phyloP scores from a whole-genome alignment of 2,113 vertebrate species.

The Varanus salvator region DNA sequence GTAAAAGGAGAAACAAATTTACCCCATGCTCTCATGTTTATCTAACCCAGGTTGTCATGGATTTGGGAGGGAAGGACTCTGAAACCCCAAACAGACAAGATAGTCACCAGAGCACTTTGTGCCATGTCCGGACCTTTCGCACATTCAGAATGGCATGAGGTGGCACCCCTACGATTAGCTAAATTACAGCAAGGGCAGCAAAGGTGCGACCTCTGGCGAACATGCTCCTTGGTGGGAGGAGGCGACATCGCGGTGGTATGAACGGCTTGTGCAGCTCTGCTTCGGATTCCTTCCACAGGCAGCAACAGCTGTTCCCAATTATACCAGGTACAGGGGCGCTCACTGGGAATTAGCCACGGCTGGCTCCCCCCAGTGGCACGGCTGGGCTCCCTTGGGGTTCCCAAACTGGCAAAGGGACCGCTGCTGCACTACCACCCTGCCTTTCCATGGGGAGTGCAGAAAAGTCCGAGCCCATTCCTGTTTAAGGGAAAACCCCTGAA shows the following conservation, averaged over 20 bases:
- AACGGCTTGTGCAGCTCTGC: neutral
- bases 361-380: neutral
- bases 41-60: neutral
- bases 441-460: no score
- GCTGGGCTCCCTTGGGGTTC: no score
- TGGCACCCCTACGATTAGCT: neutral
- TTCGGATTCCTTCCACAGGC: neutral
- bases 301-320: conserved; percentile 7
- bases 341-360: no score
- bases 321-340: neutral
- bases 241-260: neutral
- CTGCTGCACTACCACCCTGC: no score
- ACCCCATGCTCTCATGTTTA: neutral
- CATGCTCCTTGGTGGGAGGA: neutral
- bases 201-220: neutral
- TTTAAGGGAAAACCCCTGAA: neutral
- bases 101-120: neutral
- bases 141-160: neutral
- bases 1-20: neutral
- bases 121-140: neutral
- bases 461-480: neutral
- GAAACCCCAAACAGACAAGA: neutral
- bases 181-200: neutral
- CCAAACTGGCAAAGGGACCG: neutral
- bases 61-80: neutral